Conservation (phyloP, 2,113 vertebrate species). For the Myrmecophaga tridactyla region DNA sequence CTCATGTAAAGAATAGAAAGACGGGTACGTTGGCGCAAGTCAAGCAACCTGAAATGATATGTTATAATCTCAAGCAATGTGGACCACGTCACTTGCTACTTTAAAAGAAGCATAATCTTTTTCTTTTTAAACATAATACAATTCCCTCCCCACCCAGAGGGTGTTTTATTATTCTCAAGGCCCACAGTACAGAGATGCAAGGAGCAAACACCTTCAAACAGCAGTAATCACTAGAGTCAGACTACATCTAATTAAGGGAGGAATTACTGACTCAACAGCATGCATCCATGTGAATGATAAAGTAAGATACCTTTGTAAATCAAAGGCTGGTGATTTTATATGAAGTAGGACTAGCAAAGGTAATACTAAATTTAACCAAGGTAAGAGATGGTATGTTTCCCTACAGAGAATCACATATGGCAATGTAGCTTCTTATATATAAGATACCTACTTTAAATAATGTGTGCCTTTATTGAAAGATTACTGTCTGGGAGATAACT, state of each 20-base stretch:
- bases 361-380: background rate
- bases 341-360: background rate
- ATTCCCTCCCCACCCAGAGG: background rate
- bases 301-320: background rate
- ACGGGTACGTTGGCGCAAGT: background rate
- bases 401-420: background rate
- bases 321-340: background rate
- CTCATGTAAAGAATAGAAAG: conserved; percentile 10
- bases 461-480: background rate
- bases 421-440: conserved; percentile 1
- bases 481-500: background rate
- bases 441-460: background rate
- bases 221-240: background rate
- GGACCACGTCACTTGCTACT: background rate
- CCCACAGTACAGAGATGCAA: background rate
- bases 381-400: background rate
- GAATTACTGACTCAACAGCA: background rate
- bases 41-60: conserved; percentile 9
- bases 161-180: background rate
- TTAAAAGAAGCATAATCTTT: background rate
- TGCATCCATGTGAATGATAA: background rate
- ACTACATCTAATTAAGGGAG: background rate
- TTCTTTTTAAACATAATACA: background rate
- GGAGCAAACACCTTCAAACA: background rate
- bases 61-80: background rate